Evolutionary conservation across 2,113 vertebrate genomes (phyloP).

Genomic region (Coptodon rendalli): DNA sequence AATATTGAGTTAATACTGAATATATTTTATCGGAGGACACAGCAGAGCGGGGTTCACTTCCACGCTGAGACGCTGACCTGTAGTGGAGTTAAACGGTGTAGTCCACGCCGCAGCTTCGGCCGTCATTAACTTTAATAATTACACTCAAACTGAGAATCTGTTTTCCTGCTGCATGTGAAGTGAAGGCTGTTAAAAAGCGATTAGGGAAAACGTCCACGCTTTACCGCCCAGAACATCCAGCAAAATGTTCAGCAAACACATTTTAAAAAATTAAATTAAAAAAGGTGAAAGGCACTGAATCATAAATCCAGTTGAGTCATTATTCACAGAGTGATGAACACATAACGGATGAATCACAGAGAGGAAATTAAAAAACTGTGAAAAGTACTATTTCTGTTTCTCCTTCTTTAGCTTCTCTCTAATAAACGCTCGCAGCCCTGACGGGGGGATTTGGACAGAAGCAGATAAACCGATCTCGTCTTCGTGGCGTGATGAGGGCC

Average conservation of each 20-base stretch:
- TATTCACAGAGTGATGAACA: not conserved
- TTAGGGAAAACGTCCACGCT: not conserved
- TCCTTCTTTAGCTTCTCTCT: not conserved
- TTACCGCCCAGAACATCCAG: not conserved
- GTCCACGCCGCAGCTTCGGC: not conserved
- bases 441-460: not conserved
- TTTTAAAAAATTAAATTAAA: not conserved
- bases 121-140: not conserved
- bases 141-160: not conserved
- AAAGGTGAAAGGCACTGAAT: not conserved
- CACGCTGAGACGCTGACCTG: not conserved
- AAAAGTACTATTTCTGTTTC: not conserved
- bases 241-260: not conserved
- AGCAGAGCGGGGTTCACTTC: not conserved
- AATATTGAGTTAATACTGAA: not conserved
- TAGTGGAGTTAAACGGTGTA: not conserved
- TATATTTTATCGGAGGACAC: not conserved
- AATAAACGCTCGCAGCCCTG: not conserved
- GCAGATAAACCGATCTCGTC: not conserved
- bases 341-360: not conserved
- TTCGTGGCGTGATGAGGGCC: not conserved
- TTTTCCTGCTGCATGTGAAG: not conserved
- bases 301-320: not conserved
- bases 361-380: not conserved
- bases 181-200: constrained; percentile 7